Conservation (phyloP, 2,113 vertebrate species). For the Colaptes auratus region DNA sequence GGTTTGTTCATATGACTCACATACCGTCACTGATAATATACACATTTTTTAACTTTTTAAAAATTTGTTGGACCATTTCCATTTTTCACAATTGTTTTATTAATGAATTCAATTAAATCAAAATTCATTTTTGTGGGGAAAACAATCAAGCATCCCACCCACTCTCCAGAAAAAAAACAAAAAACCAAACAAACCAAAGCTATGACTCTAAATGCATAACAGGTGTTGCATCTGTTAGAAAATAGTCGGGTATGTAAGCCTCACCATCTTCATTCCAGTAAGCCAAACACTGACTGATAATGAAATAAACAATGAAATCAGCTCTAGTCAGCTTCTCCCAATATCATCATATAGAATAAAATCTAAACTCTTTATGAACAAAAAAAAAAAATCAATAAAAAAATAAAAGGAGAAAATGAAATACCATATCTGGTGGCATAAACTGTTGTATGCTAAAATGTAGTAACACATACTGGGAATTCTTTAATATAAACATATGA, state of each 20-base stretch:
- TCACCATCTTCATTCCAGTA: not conserved
- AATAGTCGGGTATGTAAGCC: not conserved
- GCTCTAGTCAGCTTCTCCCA: not conserved
- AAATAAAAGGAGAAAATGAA: not conserved
- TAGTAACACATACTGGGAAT: not conserved
- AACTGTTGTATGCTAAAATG: not conserved
- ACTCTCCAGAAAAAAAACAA: rapidly evolving
- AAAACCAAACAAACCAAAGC: not conserved
- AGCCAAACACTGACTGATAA: not conserved
- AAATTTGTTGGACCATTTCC: not conserved
- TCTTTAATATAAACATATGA: not conserved
- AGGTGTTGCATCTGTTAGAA: not conserved
- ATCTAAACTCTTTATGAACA: not conserved
- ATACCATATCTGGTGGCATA: not conserved
- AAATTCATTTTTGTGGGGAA: not conserved
- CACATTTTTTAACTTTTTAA: not conserved
- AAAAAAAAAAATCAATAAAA: not conserved
- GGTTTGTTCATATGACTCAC: rapidly evolving
- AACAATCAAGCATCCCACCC: rapidly evolving
- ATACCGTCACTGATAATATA: not conserved
- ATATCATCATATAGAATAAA: not conserved
- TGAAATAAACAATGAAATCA: not conserved
- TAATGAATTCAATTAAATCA: not conserved
- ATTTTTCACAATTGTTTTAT: not conserved
- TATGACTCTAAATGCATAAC: rapidly evolving